Percentiles rank a stretch among this genome's conserved stretches.
Evolutionary conservation across 2,797 vertebrate species (phyloP).

Genomic region (Fundulus diaphanus): DNA sequence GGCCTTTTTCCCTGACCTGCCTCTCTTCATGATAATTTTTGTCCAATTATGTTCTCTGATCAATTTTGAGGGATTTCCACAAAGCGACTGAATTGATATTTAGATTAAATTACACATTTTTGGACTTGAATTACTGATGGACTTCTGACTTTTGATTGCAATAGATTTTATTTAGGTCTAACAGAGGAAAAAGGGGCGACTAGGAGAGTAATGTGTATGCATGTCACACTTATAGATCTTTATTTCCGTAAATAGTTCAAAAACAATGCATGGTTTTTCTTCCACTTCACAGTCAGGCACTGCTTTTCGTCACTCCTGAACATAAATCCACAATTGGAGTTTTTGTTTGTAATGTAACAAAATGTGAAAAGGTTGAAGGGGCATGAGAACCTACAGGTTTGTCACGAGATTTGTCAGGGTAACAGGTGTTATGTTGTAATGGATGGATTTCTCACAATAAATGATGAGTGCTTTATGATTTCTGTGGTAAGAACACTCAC

Average conservation of each 20-base stretch:
- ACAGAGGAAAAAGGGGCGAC: not conserved
- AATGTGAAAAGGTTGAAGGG: not conserved
- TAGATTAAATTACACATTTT: not conserved
- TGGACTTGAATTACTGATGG: not conserved
- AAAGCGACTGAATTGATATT: not conserved
- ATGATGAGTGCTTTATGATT: not conserved
- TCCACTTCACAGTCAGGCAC: no score
- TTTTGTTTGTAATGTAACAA: not conserved
- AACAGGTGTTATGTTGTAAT: not conserved
- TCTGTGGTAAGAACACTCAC: not conserved
- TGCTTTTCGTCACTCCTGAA: no score
- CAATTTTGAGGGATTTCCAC: no score
- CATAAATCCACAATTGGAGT: not conserved
- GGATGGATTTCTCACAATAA: not conserved
- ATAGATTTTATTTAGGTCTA: not conserved
- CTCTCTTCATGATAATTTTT: not conserved
- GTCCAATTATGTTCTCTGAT: not conserved
- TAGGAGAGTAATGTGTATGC: not conserved
- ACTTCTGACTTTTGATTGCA: not conserved
- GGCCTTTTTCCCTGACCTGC: not conserved
- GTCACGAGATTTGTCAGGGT: not conserved
- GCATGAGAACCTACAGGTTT: not conserved
- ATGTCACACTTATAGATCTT: not conserved
- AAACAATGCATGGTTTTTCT: not conserved
- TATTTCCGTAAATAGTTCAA: not conserved